These are phyloP conservation scores for Anguilla marmorata DNA, from an alignment of 2,797 vertebrate species.

Conservation along the genomic window DNA sequence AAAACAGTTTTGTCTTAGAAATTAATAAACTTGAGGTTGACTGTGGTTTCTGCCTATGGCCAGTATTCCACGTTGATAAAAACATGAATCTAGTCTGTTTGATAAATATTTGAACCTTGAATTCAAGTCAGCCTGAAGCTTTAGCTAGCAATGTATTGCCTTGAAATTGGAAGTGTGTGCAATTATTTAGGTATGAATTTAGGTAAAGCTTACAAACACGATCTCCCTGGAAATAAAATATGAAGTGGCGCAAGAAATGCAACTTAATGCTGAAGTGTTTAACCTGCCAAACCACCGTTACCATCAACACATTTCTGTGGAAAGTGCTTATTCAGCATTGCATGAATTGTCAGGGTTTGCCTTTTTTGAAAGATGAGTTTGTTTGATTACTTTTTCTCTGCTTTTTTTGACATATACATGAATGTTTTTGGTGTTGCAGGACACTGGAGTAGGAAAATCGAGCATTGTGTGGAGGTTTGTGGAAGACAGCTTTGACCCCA, in stretches of 20 bases:
- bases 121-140: too few species aligned
- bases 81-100: background rate
- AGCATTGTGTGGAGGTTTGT: slow-evolving; percentile 94
- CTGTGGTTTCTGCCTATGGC: background rate
- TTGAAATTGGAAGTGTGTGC: background rate
- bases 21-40: background rate
- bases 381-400: slow-evolving; percentile 30
- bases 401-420: background rate
- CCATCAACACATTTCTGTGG: background rate
- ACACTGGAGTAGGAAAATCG: slow-evolving; percentile 84
- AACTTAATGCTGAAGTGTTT: background rate
- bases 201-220: background rate
- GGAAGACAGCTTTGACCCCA: slow-evolving; percentile 97
- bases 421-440: slow-evolving; percentile 58
- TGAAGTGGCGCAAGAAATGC: background rate
- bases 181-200: background rate
- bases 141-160: background rate
- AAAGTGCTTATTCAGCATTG: background rate
- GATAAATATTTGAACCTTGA: too few species aligned
- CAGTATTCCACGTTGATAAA: background rate
- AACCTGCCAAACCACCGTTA: background rate
- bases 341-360: background rate
- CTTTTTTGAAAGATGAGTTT: slow-evolving; percentile 7
- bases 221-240: background rate
- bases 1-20: too few species aligned